These are phyloP conservation scores for Malacosoma neustria DNA, from an alignment of 2,888 invertebrate genomes.

Conservation along the genomic window DNA sequence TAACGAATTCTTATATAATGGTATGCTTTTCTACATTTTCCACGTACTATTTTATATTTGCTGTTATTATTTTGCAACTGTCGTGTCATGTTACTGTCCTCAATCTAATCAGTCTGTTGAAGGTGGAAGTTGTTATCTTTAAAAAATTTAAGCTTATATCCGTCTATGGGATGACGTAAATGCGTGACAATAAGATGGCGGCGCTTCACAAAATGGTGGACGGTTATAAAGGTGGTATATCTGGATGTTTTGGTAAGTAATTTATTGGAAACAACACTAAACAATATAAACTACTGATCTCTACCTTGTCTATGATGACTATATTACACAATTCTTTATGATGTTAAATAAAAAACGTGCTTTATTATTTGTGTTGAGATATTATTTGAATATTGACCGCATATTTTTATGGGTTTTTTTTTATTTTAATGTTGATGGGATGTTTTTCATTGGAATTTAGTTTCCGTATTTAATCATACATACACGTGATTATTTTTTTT, in stretches of 20 bases:
- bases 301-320: neutral
- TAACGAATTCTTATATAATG: neutral
- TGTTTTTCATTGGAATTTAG: neutral
- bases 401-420: no score
- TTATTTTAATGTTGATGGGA: neutral
- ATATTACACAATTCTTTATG: neutral
- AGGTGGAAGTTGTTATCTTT: slow-evolving; percentile 45
- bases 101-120: slow-evolving; percentile 63
- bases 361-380: neutral
- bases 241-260: slow-evolving; percentile 31
- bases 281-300: neutral
- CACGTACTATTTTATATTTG: slow-evolving; percentile 2
- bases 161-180: neutral
- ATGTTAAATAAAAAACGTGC: neutral
- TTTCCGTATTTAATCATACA: no score
- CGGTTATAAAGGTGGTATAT: slow-evolving; percentile 29
- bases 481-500: neutral
- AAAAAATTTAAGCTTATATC: no score
- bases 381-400: neutral
- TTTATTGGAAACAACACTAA: neutral
- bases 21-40: neutral
- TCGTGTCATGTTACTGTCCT: slow-evolving; percentile 43
- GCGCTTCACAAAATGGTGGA: slow-evolving; percentile 15
- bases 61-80: slow-evolving; percentile 22
- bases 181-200: slow-evolving; percentile 2